Evolutionary conservation across 2,888 invertebrate species (phyloP).

Genomic region (Athrips mouffetella): DNA sequence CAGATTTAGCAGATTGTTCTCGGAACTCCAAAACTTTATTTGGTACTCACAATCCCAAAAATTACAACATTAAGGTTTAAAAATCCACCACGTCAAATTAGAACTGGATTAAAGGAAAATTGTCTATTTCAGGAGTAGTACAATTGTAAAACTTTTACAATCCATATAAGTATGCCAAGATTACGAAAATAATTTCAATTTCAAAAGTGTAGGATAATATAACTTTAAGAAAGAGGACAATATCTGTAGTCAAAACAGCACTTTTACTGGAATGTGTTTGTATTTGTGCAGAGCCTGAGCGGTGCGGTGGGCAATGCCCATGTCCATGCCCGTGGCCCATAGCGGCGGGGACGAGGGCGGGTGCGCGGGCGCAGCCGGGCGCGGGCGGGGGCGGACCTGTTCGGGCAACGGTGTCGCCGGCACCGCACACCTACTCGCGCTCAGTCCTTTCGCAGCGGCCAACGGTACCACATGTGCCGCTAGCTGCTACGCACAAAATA

Average conservation of each 20-base stretch:
- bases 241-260: constrained; percentile 58
- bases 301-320: constrained; percentile 31
- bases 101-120: too few species aligned
- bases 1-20: constrained; percentile 31
- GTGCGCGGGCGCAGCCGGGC: constrained; percentile 51
- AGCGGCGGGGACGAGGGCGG: constrained; percentile 27
- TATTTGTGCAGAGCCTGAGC: constrained; percentile 34
- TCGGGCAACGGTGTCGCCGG: constrained; percentile 73
- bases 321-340: constrained; percentile 25
- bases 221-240: constrained; percentile 26
- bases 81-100: background rate
- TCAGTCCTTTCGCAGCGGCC: constrained; percentile 75
- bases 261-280: constrained; percentile 70
- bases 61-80: background rate
- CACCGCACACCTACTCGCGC: constrained; percentile 65
- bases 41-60: background rate
- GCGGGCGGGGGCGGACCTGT: constrained; percentile 72
- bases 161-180: too few species aligned
- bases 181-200: too few species aligned
- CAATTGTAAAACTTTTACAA: too few species aligned
- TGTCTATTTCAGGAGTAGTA: too few species aligned
- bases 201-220: background rate
- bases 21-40: constrained; percentile 19
- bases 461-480: constrained; percentile 76
- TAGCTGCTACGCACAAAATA: constrained; percentile 62